Evolutionary conservation across 2,113 vertebrate genomes (phyloP), one percentile per base, ranked within the genome.

Genomic region (Cololabis saira): DNA sequence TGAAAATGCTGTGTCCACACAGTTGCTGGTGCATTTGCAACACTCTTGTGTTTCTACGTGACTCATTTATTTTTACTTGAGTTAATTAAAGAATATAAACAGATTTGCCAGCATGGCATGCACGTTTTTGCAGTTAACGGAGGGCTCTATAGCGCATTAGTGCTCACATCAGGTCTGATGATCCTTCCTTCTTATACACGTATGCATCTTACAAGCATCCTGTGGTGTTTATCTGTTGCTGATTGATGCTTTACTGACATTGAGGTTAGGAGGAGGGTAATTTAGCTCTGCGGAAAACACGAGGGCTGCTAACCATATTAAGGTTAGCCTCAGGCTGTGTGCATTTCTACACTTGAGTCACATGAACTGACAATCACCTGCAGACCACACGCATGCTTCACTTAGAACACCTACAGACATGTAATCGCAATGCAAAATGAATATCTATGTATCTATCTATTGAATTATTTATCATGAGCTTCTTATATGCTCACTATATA

Each of bases 191-290:
- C 74, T 40, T 68, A 70, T 53, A 84, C 67, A 71, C 54, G 11
- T 64, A 50, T 59, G 60, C 55, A 54, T 49, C 67, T 74, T 71
- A 76, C 81, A 88, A 81, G 85, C 84, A 83, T 90, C 85, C 89
- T 70, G 88, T 86, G 78, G 73, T 82, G 84, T 79, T 76, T 24
- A 64, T 78, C 53, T 75, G 76, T 65, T 71, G 71, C 69, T 48
- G 40, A 45, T 4, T 55, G 63, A 77, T 55, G 80, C 68, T 53
- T 27, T 19, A 75, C 66, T 62, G 72, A 79, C 76, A 79, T 12
- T 61, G 87, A 74, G 85, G 89, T 85, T 77, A 71, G 69, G 22
- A 80, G 64, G 15, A 41, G 51, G 76, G 50, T 56, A 61, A 60
- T 47, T 61, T 63, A 4, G 17, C 60, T 61, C 61, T 62, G 66